Percentiles rank a stretch among this genome's conserved stretches.
These are phyloP conservation scores for Penaeus indicus DNA, from an alignment of 1,140 invertebrate genomes.

Conservation along the genomic window DNA sequence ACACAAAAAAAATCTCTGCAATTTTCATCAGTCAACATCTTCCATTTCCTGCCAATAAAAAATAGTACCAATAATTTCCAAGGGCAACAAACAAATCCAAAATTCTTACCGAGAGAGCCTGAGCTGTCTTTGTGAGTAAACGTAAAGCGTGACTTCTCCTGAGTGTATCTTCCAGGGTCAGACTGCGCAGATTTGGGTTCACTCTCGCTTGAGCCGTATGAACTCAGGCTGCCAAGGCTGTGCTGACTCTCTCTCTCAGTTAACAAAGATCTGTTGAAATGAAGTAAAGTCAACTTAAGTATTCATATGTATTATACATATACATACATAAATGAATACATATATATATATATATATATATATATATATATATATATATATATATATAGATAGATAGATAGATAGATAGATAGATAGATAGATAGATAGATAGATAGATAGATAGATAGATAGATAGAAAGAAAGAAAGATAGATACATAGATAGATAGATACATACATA, in stretches of 20 bases:
- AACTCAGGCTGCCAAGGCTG: conserved; percentile 64
- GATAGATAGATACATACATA: too few species aligned
- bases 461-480: too few species aligned
- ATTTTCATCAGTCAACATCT: too few species aligned
- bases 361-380: too few species aligned
- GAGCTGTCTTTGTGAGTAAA: conserved; percentile 63
- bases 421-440: too few species aligned
- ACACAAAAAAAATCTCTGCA: too few species aligned
- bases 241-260: conserved; percentile 74
- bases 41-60: neutral
- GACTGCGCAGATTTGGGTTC: conserved; percentile 65
- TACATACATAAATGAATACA: too few species aligned
- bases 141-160: conserved; percentile 63
- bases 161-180: conserved; percentile 57
- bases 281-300: too few species aligned
- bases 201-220: conserved; percentile 59
- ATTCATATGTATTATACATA: neutral
- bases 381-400: too few species aligned
- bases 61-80: neutral
- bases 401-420: too few species aligned
- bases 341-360: too few species aligned
- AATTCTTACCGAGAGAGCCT: conserved; percentile 58
- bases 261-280: conserved; percentile 73
- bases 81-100: neutral
- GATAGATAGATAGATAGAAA: too few species aligned